Evolutionary conservation across 2,113 vertebrate genomes (phyloP).

Genomic region (Tetrao urogallus): DNA sequence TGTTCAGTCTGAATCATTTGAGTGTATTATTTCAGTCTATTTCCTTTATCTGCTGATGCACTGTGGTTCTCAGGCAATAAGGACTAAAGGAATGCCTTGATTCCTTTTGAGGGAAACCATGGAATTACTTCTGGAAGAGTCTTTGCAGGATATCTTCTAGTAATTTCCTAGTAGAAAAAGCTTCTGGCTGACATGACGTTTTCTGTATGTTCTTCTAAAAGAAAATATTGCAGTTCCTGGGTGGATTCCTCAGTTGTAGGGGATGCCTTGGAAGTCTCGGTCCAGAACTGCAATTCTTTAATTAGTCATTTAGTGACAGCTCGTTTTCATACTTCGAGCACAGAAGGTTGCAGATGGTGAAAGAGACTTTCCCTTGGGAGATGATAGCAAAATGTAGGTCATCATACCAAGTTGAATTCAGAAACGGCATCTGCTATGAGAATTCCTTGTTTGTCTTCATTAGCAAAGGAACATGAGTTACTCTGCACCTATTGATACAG

Average conservation of each 20-base stretch:
- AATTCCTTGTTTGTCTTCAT: background rate
- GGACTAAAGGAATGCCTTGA: conserved; percentile 15
- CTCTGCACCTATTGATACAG: background rate
- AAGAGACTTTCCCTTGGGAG: background rate
- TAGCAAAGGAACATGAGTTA: background rate
- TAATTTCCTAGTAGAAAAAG: background rate
- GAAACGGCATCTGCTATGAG: background rate
- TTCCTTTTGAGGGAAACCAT: conserved; percentile 48
- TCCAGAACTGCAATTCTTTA: background rate
- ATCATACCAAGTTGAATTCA: background rate
- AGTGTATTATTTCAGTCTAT: background rate
- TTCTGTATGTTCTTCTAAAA: background rate
- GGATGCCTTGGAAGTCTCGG: background rate
- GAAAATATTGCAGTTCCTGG: background rate
- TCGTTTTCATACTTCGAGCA: background rate
- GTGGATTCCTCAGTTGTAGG: background rate
- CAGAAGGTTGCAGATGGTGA: background rate
- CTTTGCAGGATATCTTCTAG: background rate
- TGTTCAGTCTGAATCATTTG: background rate
- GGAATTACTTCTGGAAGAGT: background rate
- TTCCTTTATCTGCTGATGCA: conserved; percentile 19
- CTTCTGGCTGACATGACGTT: background rate
- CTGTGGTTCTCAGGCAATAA: conserved; percentile 27
- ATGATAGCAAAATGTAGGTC: background rate
- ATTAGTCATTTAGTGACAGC: background rate